phyloP scores from a whole-genome alignment of 2,888 invertebrate species.

The Chymomyza amoena region DNA sequence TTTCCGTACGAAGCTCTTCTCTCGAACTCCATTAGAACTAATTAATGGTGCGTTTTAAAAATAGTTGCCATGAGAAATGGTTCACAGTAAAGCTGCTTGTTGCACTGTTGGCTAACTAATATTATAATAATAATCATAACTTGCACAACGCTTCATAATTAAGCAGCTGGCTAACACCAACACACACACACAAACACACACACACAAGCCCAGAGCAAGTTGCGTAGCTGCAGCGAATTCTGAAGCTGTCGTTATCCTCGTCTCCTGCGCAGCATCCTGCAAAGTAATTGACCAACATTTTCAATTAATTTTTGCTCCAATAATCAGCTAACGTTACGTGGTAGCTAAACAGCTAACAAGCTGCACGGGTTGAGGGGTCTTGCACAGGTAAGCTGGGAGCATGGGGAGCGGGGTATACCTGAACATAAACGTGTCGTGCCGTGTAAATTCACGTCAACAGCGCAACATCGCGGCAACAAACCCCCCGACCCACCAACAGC shows the following conservation, averaged over 20 bases:
- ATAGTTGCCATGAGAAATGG: neutral
- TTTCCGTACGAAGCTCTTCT: neutral
- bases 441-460: constrained; percentile 38
- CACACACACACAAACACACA: neutral
- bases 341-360: constrained; percentile 8
- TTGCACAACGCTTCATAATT: neutral
- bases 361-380: neutral
- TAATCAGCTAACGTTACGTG: constrained; percentile 65
- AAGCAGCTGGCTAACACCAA: neutral
- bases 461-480: constrained; percentile 3
- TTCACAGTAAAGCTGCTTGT: neutral
- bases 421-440: constrained; percentile 32
- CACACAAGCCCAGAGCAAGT: neutral
- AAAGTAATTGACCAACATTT: constrained; percentile 76
- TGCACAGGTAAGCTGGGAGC: neutral
- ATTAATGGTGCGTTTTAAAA: neutral
- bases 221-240: constrained; percentile 8
- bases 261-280: constrained; percentile 29
- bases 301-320: constrained; percentile 78
- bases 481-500: neutral
- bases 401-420: neutral
- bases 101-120: neutral
- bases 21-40: neutral
- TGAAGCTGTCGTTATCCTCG: constrained; percentile 7
- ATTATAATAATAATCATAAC: constrained; percentile 4